These are phyloP conservation scores for Coturnix japonica DNA, from an alignment of 2,113 vertebrate genomes.

Conservation along the genomic window DNA sequence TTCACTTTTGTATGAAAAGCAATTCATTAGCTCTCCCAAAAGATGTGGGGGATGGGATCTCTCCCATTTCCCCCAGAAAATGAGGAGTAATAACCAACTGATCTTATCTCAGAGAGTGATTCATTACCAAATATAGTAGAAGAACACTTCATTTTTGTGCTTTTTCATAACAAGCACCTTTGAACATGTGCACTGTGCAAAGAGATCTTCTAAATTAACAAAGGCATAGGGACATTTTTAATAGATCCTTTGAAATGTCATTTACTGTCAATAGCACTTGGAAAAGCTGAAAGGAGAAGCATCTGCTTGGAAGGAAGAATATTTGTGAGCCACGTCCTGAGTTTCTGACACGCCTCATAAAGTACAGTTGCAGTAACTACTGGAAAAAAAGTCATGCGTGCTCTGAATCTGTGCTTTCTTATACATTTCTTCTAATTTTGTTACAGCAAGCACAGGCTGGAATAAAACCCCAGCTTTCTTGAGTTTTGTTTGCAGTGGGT, in stretches of 20 bases:
- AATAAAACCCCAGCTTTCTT: background rate
- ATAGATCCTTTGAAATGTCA: background rate
- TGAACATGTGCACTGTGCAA: background rate
- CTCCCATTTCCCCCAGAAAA: background rate
- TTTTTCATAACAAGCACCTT: background rate
- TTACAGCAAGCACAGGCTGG: background rate
- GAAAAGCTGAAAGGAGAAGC: background rate
- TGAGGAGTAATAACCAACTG: background rate
- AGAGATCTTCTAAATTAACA: background rate
- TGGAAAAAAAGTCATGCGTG: background rate
- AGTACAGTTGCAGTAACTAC: background rate
- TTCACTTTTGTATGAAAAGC: background rate
- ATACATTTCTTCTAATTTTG: background rate
- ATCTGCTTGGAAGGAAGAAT: background rate
- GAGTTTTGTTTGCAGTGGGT: rapidly evolving
- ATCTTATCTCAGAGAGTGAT: background rate
- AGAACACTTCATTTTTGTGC: background rate
- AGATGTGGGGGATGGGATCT: background rate
- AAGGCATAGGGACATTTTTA: background rate
- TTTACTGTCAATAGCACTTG: background rate
- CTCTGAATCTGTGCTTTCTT: background rate
- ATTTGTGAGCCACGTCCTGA: background rate
- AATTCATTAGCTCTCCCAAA: background rate
- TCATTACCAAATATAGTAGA: background rate
- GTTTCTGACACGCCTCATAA: background rate